Percentiles rank a stretch among this genome's conserved stretches.
Evolutionary conservation across 2,113 vertebrate species (phyloP).

Genomic region (Stictonetta naevosa): DNA sequence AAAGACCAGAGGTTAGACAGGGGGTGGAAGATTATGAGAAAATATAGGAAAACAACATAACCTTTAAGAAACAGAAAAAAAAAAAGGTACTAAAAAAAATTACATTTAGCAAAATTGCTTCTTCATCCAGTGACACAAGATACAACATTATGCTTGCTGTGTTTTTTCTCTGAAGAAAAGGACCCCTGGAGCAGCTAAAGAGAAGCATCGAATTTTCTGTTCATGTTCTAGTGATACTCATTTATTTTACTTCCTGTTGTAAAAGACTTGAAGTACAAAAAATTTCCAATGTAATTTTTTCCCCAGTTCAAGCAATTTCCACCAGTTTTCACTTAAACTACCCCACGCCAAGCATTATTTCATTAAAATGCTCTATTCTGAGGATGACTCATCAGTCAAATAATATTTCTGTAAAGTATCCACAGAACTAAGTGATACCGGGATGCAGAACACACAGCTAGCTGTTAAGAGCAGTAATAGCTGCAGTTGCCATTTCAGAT

Average conservation of each 20-base stretch:
- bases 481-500: neutral
- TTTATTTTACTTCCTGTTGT: neutral
- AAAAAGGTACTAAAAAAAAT: neutral
- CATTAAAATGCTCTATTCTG: conserved; percentile 17
- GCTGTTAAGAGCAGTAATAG: neutral
- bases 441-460: neutral
- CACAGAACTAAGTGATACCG: neutral
- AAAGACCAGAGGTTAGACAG: neutral
- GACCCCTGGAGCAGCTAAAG: neutral
- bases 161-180: neutral
- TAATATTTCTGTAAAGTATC: neutral
- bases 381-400: conserved; percentile 13
- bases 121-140: neutral
- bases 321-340: neutral
- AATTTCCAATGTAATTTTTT: neutral
- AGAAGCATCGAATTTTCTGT: neutral
- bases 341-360: neutral
- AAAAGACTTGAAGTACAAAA: neutral
- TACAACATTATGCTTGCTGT: neutral
- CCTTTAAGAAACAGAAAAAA: neutral
- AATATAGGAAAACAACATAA: neutral
- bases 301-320: neutral
- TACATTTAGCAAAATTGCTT: neutral
- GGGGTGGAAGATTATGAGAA: neutral
- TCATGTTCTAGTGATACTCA: neutral